These are phyloP conservation scores for Dryoscopus gambensis DNA, from an alignment of 2,113 vertebrate genomes.

Conservation along the genomic window DNA sequence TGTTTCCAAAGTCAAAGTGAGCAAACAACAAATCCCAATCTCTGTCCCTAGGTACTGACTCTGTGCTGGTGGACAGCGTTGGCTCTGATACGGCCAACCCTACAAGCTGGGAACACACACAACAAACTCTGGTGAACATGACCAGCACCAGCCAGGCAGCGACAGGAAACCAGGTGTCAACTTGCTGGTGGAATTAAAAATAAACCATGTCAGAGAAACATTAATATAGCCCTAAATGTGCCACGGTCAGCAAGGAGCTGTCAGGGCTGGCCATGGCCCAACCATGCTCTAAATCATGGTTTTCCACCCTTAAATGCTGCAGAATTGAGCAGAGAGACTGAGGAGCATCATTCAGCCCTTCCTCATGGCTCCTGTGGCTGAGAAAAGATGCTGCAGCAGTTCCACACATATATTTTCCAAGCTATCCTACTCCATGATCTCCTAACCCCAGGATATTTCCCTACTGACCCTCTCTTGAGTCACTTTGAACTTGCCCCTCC, in stretches of 20 bases:
- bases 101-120: neutral
- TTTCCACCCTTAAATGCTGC: neutral
- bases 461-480: neutral
- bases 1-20: neutral
- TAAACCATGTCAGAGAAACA: neutral
- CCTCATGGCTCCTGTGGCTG: neutral
- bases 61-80: fast-evolving
- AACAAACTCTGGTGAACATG: neutral
- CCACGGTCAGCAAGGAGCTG: neutral
- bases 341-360: neutral
- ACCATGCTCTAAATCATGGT: neutral
- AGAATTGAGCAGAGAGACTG: neutral
- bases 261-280: neutral
- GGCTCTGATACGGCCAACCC: neutral
- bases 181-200: neutral
- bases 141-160: neutral
- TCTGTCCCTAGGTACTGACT: neutral
- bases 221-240: fast-evolving
- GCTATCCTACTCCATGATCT: neutral
- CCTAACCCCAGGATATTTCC: neutral
- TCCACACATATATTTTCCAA: neutral
- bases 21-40: constrained; percentile 12
- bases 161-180: neutral
- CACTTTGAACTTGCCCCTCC: neutral
- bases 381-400: neutral